These are phyloP conservation scores for Thereva unica DNA, from an alignment of 2,888 invertebrate genomes.

Conservation along the genomic window DNA sequence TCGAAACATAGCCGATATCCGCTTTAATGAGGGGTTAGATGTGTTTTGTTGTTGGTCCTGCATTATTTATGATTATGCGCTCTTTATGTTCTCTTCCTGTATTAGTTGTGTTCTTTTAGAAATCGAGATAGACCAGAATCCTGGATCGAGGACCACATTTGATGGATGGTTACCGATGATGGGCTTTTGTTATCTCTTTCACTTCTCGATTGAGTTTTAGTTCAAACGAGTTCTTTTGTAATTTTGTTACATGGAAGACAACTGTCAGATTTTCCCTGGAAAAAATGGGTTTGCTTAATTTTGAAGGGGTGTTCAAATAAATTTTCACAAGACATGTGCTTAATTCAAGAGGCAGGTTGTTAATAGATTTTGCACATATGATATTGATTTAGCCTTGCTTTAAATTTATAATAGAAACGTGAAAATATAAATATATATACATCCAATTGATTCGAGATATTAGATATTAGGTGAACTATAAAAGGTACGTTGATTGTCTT, in stretches of 20 bases:
- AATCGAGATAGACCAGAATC: not conserved
- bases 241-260: slow-evolving; percentile 38
- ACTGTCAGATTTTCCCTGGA: slow-evolving; percentile 39
- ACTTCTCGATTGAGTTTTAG: slow-evolving; percentile 40
- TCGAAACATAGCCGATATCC: slow-evolving; percentile 7
- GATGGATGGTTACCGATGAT: slow-evolving; percentile 41
- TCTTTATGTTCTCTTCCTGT: slow-evolving; percentile 35
- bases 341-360: slow-evolving; percentile 1
- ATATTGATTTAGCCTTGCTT: too few relatives aligned
- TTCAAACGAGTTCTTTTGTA: slow-evolving; percentile 29
- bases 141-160: slow-evolving; percentile 26
- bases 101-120: slow-evolving; percentile 19
- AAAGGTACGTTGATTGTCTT: too few relatives aligned
- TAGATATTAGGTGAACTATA: too few relatives aligned
- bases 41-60: slow-evolving; percentile 39
- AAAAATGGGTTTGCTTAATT: slow-evolving; percentile 15
- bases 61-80: slow-evolving; percentile 43
- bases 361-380: not conserved
- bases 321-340: slow-evolving; percentile 21
- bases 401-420: too few relatives aligned
- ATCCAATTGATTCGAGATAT: too few relatives aligned
- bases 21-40: slow-evolving; percentile 41
- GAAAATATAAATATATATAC: too few relatives aligned
- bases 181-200: slow-evolving; percentile 42
- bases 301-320: slow-evolving; percentile 11